Base-by-base conservation (phyloP, 35 echinoderm and acorn worm species). In the Apostichopus japonicus region DNA sequence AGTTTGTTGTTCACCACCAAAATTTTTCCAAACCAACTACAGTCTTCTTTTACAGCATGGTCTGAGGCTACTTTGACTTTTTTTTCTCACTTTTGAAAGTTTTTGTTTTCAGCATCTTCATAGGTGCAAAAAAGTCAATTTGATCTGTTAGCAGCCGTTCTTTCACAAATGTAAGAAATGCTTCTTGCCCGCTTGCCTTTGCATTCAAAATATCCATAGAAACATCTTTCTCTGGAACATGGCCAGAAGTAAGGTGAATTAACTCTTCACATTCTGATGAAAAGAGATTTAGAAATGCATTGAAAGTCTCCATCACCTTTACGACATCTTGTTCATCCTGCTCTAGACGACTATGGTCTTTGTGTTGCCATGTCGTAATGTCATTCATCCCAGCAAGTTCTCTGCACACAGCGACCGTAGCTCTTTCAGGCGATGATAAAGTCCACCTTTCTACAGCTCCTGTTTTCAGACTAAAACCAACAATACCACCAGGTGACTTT, bases 1-100 rank as follows among this genome's bases (percentile, higher is more conserved):
- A 10, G 53, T 44, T 92, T 70, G 13, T 63, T 91, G 61, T 93
- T 80, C 10, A 95, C 56, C 5, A 95, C 53, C 19, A 90, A 54
- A 19, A 13, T 27, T 33, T 5, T 1, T 0, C 10, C 10, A 16
- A 80, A 22, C 21, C 4, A 13, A 51, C 9, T 80, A 5, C 21
- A 24, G 21, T 54, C 52, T 27, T 14, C 10, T 11, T 80, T 21
- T 5, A 27, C 33, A 6, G 10, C 33, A 6, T 1, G 23, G 11
- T 6, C 16, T 27, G 11, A 27, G 6, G 9, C 4, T 10, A 51
- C 24, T 27, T 16, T 80, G 24, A 51, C 9, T 24, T 54, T 44
- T 44, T 80, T 27, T 80, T 13, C 78, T 33, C 33, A 80, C 52
- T 27, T 11, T 13, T 80, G 25, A 80, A 80, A 19, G 8, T 80